Base-by-base conservation (phyloP, 2,888 invertebrate genomes). In the Gymnoscelis rufifasciata region DNA sequence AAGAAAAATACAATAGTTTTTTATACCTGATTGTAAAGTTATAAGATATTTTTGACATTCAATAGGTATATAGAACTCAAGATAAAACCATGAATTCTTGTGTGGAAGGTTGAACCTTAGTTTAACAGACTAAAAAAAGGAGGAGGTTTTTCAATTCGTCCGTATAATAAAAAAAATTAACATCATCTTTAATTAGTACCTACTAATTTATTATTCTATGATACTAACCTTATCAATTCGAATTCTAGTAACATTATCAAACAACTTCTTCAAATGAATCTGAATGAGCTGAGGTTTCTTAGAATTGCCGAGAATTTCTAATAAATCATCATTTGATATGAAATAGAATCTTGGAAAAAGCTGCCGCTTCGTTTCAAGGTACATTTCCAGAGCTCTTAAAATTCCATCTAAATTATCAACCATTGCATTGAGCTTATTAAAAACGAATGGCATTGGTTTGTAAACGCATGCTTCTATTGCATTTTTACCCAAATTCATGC, bases 321-420 rank as follows among this genome's bases (percentile, higher is more conserved):
- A 76, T 59, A 95, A 83, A 68, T 95, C 95, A 64, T 89, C 88
- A 43, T 89, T 89, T 1, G 88, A 92, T 82, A 83, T 92, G 61
- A 92, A 92, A 70, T 92, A 92, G 73, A 92, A 92, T 59, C 92
- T 74, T 8, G 97, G 97, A 77, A 97, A 97, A 31, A 95, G 73
- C 74, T 94, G 93, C n/a, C 97, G 89, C 71, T 97, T 97, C 0
- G 94, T 93, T 83, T 97, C 97, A 52, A 97, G 86, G 76, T 96
- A 97, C 69, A 92, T 91, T 74, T 97, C 97, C 40, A 97, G 81
- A 0, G 94, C 93, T 66, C 95, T 91, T 68, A 96, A 93, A 59
- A 97, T 94, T 26, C 90, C 80, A 71, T 97, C 97, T 52, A 97
- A 83, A 58, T 92, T 91, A 43, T 92, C 91, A 58, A 92, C 92